Percentiles rank a stretch among this genome's conserved stretches.
These are phyloP conservation scores for Rhinoderma darwinii DNA, from an alignment of 2,113 vertebrate species.

Conservation along the genomic window DNA sequence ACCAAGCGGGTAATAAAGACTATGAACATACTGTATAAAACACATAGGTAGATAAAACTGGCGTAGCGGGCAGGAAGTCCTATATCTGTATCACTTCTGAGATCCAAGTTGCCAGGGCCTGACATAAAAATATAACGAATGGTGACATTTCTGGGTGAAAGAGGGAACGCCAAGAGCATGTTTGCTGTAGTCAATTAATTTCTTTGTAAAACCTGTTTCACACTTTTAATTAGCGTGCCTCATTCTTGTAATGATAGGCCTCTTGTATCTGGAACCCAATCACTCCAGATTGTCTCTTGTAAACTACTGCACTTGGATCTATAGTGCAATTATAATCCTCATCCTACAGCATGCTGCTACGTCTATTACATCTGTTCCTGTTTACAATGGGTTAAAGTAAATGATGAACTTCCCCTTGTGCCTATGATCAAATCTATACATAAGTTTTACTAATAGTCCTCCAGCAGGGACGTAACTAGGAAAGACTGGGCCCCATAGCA, in stretches of 20 bases:
- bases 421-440: background rate
- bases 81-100: background rate
- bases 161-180: constrained; percentile 23
- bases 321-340: constrained; percentile 39
- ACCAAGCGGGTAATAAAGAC: background rate
- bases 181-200: constrained; percentile 41
- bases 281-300: constrained; percentile 35
- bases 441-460: background rate
- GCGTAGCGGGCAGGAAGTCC: background rate
- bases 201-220: constrained; percentile 43
- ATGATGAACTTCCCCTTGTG: background rate
- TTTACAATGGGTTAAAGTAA: background rate
- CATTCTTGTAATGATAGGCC: constrained; percentile 11
- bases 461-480: background rate
- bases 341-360: constrained; percentile 20
- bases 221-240: constrained; percentile 17
- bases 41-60: background rate
- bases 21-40: background rate
- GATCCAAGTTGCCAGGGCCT: no score
- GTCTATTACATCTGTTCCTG: constrained; percentile 12
- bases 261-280: constrained; percentile 18
- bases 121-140: background rate
- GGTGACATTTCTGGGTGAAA: background rate
- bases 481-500: no score
- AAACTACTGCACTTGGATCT: constrained; percentile 36